Evolutionary conservation across 2,797 vertebrate species (phyloP), one percentile per base, ranked within the genome.

Genomic region (Sebastes minor): DNA sequence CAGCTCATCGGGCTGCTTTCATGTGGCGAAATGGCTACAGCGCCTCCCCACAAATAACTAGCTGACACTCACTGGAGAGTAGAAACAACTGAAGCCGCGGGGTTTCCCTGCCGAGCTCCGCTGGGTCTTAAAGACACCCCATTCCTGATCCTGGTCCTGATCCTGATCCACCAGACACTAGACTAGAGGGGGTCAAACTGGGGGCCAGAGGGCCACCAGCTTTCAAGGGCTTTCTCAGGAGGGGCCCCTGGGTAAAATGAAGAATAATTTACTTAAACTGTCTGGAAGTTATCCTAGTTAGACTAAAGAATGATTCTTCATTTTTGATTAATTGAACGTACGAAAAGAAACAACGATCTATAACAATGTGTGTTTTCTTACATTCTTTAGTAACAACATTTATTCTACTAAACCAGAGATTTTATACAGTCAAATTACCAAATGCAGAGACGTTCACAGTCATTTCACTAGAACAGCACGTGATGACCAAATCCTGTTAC

Each of bases 41-140:
- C 95, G 95, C 95, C 95, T 94, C 91, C 95, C 95, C 93, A 89
- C 93, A 95, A 95, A 95, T 93, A 94, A 96, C 93, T 91, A 88
- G 94, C 94, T 83, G 92, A 94, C 94, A 93, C 93, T 94, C 93
- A 1, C 35, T 38, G 86, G 90, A 94, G 94, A 95, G 94, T 92
- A 94, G 88, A 94, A 91, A 92, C 94, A 94, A 95, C 90, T 92
- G 83, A 85, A 93, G 93, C 91, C 90, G 93, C 88, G 94, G 94
- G 93, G 93, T 87, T 92, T 93, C 92, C 93, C 93, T 93, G 81
- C 78, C 76, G 83, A 78, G 86, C 87, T 93, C 95, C 95, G 91
- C 96, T 85, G 95, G 96, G 96, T 96, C 96, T 94, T 96, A 96
- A 92, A 96, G 91, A 86, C 88, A 91, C 91, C 78, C 90, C 0